A percentile compares a stretch with the other conserved stretches of the same genome.
phyloP scores from a whole-genome alignment of 2,113 vertebrate genomes.

The Podarcis cretensis region DNA sequence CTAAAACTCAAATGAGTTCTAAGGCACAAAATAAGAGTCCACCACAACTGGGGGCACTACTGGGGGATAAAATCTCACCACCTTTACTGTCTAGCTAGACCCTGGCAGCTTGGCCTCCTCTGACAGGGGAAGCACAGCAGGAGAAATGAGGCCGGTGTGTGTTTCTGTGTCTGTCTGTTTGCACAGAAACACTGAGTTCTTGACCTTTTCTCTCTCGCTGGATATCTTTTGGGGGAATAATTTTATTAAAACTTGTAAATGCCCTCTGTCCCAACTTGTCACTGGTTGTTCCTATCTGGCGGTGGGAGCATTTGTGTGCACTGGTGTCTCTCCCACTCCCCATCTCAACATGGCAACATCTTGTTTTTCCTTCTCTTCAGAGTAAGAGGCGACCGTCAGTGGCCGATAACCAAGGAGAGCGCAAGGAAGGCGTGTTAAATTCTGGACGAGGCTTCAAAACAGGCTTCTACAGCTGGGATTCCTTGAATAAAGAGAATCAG shows the following conservation, averaged over 20 bases:
- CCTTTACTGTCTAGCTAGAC: too few species aligned
- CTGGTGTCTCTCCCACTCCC: neutral
- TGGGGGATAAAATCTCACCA: neutral
- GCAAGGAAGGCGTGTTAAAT: slow-evolving; percentile 66
- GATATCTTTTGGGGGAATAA: neutral
- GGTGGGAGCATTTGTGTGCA: neutral
- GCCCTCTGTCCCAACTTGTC: neutral
- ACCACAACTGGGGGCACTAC: too few species aligned
- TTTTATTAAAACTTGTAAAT: neutral
- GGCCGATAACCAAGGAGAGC: slow-evolving; percentile 68
- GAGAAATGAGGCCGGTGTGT: neutral
- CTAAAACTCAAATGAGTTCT: too few species aligned
- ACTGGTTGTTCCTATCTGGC: neutral
- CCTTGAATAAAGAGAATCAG: slow-evolving; percentile 78
- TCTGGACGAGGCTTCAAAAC: slow-evolving; percentile 53
- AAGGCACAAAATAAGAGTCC: too few species aligned
- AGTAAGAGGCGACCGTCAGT: slow-evolving; percentile 63
- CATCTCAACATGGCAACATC: neutral
- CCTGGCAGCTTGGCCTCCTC: neutral
- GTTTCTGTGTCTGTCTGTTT: neutral
- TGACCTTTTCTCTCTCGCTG: neutral
- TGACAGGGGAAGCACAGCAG: neutral
- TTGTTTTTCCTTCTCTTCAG: slow-evolving; percentile 48
- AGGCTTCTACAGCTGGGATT: slow-evolving; percentile 62
- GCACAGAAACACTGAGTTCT: neutral